Conservation (phyloP, 1,140 invertebrate genomes). For the Charaxes varanes region DNA sequence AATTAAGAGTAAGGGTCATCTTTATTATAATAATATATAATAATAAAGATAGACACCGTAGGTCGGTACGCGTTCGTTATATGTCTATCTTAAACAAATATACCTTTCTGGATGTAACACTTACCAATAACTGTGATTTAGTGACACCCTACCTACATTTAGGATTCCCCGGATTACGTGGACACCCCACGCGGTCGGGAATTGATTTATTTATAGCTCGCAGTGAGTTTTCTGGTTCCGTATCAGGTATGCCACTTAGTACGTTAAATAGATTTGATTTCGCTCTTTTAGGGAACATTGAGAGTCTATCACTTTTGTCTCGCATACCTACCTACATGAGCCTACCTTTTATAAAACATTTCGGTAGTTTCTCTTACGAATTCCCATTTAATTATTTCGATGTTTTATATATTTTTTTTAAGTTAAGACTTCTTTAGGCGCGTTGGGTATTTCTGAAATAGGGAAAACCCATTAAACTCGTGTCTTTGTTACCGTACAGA, state of each 20-base stretch:
- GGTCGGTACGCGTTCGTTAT: no score
- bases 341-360: no score
- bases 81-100: constrained; percentile 3
- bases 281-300: constrained; percentile 12
- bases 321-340: no score
- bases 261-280: constrained; percentile 32
- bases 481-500: no score
- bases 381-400: no score
- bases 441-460: no score
- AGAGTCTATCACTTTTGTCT: neutral
- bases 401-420: no score
- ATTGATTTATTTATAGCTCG: constrained; percentile 57
- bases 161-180: constrained; percentile 47
- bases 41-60: neutral
- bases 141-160: constrained; percentile 50
- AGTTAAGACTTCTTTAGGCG: no score
- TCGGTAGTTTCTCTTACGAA: no score
- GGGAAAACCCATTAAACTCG: no score
- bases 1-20: no score
- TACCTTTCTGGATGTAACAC: constrained; percentile 38
- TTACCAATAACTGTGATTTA: constrained; percentile 59
- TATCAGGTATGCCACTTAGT: constrained; percentile 37
- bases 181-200: constrained; percentile 50
- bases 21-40: no score
- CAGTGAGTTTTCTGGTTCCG: constrained; percentile 37